phyloP scores from a whole-genome alignment of 1,140 invertebrate species.

The Drosophila sp. region DNA sequence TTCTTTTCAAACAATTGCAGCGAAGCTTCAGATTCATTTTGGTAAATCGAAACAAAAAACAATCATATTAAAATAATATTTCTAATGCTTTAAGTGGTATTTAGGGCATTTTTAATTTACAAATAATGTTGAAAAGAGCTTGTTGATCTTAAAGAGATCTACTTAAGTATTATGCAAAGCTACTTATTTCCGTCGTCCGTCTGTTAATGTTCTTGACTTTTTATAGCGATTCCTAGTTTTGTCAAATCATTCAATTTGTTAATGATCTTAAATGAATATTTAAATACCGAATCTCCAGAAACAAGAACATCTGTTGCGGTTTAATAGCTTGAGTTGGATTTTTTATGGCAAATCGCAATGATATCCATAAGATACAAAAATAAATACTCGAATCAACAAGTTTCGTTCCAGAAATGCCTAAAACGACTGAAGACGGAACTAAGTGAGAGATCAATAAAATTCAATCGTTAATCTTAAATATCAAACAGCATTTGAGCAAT shows the following conservation, averaged over 20 bases:
- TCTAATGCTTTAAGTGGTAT: not conserved
- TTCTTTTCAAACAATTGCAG: no score
- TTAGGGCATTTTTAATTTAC: not conserved
- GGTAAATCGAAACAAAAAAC: no score
- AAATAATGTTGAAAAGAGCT: conserved; percentile 4
- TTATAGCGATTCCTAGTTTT: conserved; percentile 25
- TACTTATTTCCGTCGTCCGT: conserved; percentile 31
- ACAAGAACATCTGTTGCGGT: not conserved
- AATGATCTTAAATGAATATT: conserved; percentile 40
- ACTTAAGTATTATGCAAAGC: conserved; percentile 2
- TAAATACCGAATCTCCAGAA: conserved; percentile 22
- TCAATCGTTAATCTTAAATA: conserved; percentile 52
- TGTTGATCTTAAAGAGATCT: conserved; percentile 27
- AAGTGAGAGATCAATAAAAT: conserved; percentile 41
- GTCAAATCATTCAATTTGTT: conserved; percentile 46
- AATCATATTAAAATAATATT: not conserved
- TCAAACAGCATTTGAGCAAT: conserved; percentile 26
- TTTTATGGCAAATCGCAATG: not conserved
- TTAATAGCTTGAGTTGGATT: conserved; percentile 16
- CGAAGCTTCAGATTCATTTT: no score
- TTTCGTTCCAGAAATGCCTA: conserved; percentile 30
- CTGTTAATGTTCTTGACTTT: conserved; percentile 30
- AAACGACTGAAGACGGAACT: conserved; percentile 35
- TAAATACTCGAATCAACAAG: conserved; percentile 14
- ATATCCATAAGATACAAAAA: not conserved